phyloP scores from a whole-genome alignment of 1,140 invertebrate genomes.

The Lamellibrachia luymesi region DNA sequence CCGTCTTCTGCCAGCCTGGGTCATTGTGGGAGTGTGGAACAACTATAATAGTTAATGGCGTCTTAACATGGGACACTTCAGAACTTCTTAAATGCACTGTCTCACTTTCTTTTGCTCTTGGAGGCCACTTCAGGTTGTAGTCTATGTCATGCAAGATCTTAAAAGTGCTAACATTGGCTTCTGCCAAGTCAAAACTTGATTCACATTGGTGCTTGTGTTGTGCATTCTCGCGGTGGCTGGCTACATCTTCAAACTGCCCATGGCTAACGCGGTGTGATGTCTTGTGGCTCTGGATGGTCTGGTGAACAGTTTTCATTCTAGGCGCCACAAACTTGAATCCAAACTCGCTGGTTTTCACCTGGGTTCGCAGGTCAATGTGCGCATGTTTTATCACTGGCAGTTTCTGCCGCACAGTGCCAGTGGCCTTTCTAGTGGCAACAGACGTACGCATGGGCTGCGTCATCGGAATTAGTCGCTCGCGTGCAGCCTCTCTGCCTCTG shows the following conservation, averaged over 20 bases:
- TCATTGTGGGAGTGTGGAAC: conserved; percentile 85
- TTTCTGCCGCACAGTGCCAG: not conserved
- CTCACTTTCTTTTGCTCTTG: not conserved
- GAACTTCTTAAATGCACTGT: not conserved
- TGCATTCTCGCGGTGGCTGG: not conserved
- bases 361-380: not conserved
- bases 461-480: not conserved
- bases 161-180: not conserved
- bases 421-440: not conserved
- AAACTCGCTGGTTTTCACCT: not conserved
- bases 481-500: not conserved
- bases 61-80: not conserved
- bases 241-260: not conserved
- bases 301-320: not conserved
- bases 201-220: not conserved
- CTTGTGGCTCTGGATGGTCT: not conserved
- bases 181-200: not conserved
- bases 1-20: conserved; percentile 93
- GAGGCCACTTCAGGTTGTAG: not conserved
- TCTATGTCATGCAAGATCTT: not conserved
- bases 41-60: conserved; percentile 41
- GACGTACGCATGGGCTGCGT: not conserved
- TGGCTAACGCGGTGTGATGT: not conserved
- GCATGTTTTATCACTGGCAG: not conserved
- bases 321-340: not conserved